Base-by-base conservation (phyloP, 1,140 invertebrate genomes). In the Branchinecta lynchi region DNA sequence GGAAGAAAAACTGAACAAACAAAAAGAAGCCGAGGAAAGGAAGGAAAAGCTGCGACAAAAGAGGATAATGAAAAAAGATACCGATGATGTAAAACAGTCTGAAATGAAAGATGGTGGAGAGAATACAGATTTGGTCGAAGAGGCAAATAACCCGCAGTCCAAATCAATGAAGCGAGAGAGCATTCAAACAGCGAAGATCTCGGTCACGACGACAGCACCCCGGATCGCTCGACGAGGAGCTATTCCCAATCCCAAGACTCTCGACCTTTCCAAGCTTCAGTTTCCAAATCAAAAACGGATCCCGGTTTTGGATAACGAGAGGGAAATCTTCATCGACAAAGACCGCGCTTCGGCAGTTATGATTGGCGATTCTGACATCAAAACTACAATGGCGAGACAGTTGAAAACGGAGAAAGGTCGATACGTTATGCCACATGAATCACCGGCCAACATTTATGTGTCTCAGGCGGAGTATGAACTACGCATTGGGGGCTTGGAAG, bases 311-410 rank as follows among this genome's bases (percentile, higher is more conserved):
- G 51, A 60, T 20, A 15, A 12, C 60, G 69, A 70, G 17, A 43
- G 68, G 10, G 90, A 93, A 75, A 77, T 89, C 12, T 93, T 92
- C 75, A 92, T 89, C 9, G 91, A 93, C 77, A 93, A 93, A 75
- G 91, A 93, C 76, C 79, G 91, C 9, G 91, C 91, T 0, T 90
- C 91, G 0, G 90, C 90, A 1, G 90, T 92, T 7, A 89, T 89
- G 73, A 84, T 92, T 82, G 89, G 89, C 0, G 86, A 81, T 71
- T 80, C 85, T 66, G 90, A 93, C 76, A 93, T 93, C 45, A 93
- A 93, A 71, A 74, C 72, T 0, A 74, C 74, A 2, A 66, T 75
- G 12, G 71, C 68, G n/a, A 71, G 69, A 45, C 71, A 71, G 67
- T 21, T 69, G 2, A 71, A 69, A 67, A 71, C 65, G 32, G 71